These are phyloP conservation scores for Megalops atlanticus DNA, from an alignment of 2,113 vertebrate genomes.

Conservation along the genomic window DNA sequence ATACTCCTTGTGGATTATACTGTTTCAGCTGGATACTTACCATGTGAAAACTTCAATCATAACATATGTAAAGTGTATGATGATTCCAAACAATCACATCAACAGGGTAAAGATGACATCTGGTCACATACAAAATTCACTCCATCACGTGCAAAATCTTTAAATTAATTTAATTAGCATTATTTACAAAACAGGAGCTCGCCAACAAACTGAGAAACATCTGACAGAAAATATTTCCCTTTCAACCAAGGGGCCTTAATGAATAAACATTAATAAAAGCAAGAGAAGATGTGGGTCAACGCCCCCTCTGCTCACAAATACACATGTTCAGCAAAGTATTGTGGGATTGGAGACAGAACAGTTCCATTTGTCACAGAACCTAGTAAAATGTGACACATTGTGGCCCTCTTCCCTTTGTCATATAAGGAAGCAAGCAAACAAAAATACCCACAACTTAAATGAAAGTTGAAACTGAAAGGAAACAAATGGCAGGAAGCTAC, in stretches of 20 bases:
- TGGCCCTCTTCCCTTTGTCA: constrained; percentile 34
- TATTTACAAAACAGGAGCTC: constrained; percentile 72
- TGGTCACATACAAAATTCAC: neutral
- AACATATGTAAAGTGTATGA: neutral
- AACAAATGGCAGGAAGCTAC: constrained; percentile 48
- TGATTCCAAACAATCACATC: no score
- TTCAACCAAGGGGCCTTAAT: constrained; percentile 47
- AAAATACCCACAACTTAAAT: constrained; percentile 44
- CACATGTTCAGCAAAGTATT: neutral
- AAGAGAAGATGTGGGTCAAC: neutral
- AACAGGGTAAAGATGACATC: neutral
- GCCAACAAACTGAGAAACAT: constrained; percentile 58
- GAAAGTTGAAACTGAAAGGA: constrained; percentile 3
- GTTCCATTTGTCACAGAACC: neutral
- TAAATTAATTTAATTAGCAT: constrained; percentile 82
- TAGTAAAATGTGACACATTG: constrained; percentile 26
- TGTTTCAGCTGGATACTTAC: no score
- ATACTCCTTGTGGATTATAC: no score
- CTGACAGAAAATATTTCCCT: constrained; percentile 54
- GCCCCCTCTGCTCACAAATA: neutral
- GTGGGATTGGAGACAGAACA: neutral
- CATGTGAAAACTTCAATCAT: no score
- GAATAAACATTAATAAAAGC: constrained; percentile 33
- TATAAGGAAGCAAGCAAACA: constrained; percentile 40
- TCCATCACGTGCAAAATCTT: constrained; percentile 53